Conservation (phyloP, 2,797 vertebrate species). For the Coracias cyanogaster region DNA sequence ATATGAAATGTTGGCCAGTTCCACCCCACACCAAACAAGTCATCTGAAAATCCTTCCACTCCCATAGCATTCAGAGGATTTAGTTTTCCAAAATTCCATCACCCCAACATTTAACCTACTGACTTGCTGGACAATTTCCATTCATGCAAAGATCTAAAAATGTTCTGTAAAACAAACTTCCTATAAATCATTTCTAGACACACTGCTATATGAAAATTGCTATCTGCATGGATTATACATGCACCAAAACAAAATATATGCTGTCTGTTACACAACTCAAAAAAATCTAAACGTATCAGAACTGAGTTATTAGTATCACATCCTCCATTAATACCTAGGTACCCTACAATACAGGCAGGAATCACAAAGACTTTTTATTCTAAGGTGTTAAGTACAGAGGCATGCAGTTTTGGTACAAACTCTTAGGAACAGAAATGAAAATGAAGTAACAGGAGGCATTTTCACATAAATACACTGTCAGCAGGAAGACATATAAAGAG, state of each 20-base stretch:
- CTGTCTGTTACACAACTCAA: neutral
- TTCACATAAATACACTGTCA: neutral
- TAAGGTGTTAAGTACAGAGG: neutral
- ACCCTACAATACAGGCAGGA: neutral
- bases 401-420: neutral
- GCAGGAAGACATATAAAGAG: neutral
- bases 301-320: neutral
- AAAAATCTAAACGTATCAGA: neutral
- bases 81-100: neutral
- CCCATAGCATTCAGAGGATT: neutral
- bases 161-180: neutral
- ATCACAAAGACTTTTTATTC: neutral
- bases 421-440: neutral
- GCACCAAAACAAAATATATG: neutral
- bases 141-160: neutral
- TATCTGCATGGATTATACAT: neutral
- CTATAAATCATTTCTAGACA: neutral
- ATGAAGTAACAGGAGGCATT: neutral
- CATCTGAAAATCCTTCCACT: neutral
- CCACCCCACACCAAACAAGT: neutral
- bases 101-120: neutral
- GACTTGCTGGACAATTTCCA: neutral
- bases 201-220: neutral
- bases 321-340: neutral
- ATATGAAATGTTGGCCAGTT: fast-evolving